Conservation (phyloP, 2,113 vertebrate species). For the Nicator chloris region DNA sequence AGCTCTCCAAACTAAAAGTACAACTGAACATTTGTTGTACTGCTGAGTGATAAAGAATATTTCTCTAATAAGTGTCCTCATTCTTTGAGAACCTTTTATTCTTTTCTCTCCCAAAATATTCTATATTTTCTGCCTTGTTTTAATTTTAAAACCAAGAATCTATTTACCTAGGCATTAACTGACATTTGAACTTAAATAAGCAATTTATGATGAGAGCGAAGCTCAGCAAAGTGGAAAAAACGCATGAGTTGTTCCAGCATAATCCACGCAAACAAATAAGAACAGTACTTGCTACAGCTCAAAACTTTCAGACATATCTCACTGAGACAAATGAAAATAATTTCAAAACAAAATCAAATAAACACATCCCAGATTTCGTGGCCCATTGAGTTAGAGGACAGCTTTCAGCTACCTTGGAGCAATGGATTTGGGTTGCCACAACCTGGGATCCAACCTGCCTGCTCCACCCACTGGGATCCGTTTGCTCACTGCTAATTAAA, state of each 20-base stretch:
- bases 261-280: neutral
- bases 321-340: neutral
- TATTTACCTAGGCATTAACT: neutral
- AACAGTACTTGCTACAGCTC: neutral
- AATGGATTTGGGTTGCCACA: neutral
- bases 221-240: constrained; percentile 7
- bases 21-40: neutral
- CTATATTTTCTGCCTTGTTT: neutral
- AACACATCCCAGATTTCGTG: neutral
- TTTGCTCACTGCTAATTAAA: neutral
- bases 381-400: neutral
- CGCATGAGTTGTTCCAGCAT: neutral
- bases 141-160: neutral
- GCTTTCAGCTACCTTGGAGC: neutral
- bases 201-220: neutral
- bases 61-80: neutral
- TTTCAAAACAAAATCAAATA: neutral
- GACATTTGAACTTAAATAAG: constrained; percentile 10
- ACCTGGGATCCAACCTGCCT: neutral
- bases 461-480: neutral
- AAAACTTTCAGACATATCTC: neutral
- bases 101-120: neutral
- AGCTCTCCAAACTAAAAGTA: neutral
- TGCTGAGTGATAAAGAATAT: neutral
- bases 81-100: neutral